phyloP scores from a whole-genome alignment of 2,797 vertebrate species.

The Chiroxiphia lanceolata region DNA sequence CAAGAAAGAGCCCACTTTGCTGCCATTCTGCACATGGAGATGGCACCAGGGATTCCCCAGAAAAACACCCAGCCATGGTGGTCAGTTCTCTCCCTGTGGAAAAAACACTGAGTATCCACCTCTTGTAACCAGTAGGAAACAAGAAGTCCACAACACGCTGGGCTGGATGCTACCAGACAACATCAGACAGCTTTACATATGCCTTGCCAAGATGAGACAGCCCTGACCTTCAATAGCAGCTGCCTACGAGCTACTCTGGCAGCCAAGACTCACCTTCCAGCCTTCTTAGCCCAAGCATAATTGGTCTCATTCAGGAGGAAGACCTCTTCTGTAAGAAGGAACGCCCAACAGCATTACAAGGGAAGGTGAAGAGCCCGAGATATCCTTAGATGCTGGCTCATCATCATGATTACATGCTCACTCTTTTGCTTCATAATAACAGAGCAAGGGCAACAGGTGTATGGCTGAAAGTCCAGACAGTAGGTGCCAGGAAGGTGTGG shows the following conservation, averaged over 20 bases:
- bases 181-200: not conserved
- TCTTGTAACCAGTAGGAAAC: not conserved
- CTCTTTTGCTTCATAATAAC: not conserved
- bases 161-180: not conserved
- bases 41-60: not conserved
- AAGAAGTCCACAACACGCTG: not conserved
- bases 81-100: not conserved
- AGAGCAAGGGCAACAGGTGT: not conserved
- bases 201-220: not conserved
- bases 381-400: not conserved
- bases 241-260: not conserved
- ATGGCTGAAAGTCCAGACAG: not conserved
- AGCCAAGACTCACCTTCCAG: not conserved
- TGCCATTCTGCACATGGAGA: not conserved
- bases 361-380: not conserved
- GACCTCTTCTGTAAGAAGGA: not conserved
- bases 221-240: not conserved
- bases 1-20: not conserved
- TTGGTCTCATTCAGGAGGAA: not conserved
- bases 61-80: not conserved
- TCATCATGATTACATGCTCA: not conserved
- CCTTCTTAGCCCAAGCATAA: not conserved
- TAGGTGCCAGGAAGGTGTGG: not conserved
- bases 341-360: not conserved
- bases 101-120: not conserved